Evolutionary conservation across 2,888 invertebrate species (phyloP).

Genomic region (Hyalella azteca): DNA sequence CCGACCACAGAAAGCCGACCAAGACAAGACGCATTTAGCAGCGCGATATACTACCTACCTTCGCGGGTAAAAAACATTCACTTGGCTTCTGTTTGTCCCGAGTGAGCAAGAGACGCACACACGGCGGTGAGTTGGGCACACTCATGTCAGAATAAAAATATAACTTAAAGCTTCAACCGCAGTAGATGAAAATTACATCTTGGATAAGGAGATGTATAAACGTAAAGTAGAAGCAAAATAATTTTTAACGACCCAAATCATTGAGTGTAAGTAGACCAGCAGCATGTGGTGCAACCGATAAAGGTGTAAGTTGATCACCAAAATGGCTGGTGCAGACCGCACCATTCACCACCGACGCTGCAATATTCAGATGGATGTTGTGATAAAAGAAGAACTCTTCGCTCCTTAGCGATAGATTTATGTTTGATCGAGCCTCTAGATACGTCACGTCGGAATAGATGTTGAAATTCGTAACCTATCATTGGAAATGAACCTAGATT

Average conservation of each 20-base stretch:
- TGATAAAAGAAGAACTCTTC: background rate
- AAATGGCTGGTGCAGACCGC: too few species aligned
- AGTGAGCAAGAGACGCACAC: background rate
- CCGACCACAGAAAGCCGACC: slow-evolving; percentile 11
- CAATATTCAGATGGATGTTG: slow-evolving; percentile 18
- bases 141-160: too few species aligned
- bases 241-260: too few species aligned
- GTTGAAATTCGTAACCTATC: slow-evolving; percentile 27
- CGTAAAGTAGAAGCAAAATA: too few species aligned
- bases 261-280: background rate
- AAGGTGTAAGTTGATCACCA: background rate
- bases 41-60: background rate
- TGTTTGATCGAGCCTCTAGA: background rate
- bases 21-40: slow-evolving; percentile 15
- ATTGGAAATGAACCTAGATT: too few species aligned
- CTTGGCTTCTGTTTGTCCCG: slow-evolving; percentile 19
- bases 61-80: background rate
- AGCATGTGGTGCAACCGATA: background rate
- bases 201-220: too few species aligned
- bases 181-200: too few species aligned
- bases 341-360: background rate
- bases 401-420: background rate
- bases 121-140: background rate
- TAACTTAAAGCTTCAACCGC: too few species aligned
- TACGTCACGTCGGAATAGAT: background rate